A percentile compares a stretch with the other conserved stretches of the same genome.
These are phyloP conservation scores for Cepphus grylle DNA, from an alignment of 2,113 vertebrate genomes.

Conservation along the genomic window DNA sequence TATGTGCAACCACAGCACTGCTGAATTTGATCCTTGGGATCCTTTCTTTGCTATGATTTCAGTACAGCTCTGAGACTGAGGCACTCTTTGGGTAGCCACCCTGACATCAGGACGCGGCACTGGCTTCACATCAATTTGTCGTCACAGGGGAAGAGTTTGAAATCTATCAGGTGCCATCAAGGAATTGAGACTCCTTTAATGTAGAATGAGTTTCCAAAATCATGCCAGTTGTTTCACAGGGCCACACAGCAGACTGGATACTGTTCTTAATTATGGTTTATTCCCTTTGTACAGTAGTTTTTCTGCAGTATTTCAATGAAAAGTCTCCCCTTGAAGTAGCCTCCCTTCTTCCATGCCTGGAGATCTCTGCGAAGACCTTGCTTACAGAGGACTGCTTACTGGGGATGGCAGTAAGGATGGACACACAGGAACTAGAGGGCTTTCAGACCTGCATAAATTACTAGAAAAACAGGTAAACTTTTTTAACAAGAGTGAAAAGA, in stretches of 20 bases:
- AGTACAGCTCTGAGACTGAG: not conserved
- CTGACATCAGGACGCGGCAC: not conserved
- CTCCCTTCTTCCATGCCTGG: not conserved
- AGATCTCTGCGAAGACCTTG: not conserved
- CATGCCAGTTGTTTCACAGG: not conserved
- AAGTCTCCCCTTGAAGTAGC: not conserved
- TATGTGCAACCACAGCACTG: not conserved
- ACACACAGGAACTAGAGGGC: not conserved
- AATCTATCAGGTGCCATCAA: not conserved
- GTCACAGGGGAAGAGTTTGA: not conserved
- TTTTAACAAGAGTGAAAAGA: not conserved
- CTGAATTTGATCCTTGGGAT: not conserved
- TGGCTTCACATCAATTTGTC: not conserved
- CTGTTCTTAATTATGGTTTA: not conserved
- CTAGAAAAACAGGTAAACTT: not conserved
- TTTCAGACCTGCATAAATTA: not conserved
- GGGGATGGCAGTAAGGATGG: not conserved
- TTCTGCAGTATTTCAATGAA: not conserved
- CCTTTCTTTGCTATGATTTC: not conserved
- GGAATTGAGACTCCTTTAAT: not conserved
- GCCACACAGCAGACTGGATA: not conserved
- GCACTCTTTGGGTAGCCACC: not conserved
- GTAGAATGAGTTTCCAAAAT: not conserved
- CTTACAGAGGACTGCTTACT: not conserved
- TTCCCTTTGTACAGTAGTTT: not conserved